phyloP scores from a whole-genome alignment of 2,797 vertebrate genomes.

The Siniperca obscura region DNA sequence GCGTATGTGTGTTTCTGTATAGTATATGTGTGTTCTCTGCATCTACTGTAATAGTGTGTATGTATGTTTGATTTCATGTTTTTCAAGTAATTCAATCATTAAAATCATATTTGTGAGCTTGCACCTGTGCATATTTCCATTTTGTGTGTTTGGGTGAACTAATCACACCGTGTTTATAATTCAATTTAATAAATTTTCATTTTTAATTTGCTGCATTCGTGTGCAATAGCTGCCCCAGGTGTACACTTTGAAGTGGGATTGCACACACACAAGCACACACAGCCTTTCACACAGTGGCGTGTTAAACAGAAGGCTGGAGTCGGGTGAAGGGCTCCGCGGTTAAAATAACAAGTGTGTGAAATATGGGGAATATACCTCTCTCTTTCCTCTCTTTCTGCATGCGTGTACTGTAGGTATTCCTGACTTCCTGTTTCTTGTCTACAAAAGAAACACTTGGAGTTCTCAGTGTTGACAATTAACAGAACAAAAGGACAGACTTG shows the following conservation, averaged over 20 bases:
- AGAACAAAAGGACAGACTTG: conserved; percentile 4
- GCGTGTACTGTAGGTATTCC: conserved; percentile 28
- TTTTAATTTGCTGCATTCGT: conserved; percentile 71
- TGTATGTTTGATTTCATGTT: conserved; percentile 28
- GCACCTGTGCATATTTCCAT: conserved; percentile 64
- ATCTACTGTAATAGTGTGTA: not conserved
- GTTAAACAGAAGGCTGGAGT: conserved; percentile 46
- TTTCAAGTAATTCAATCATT: conserved; percentile 49
- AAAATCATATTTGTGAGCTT: conserved; percentile 51
- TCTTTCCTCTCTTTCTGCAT: conserved; percentile 7
- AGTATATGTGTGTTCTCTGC: not conserved
- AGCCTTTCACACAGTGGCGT: conserved; percentile 31
- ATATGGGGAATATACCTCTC: conserved; percentile 17
- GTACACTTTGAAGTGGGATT: conserved; percentile 69
- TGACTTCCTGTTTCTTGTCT: conserved; percentile 40
- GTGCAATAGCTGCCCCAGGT: conserved; percentile 65
- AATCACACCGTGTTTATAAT: conserved; percentile 61
- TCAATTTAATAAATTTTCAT: conserved; percentile 64
- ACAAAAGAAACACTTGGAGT: conserved; percentile 17
- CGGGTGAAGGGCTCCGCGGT: conserved; percentile 32
- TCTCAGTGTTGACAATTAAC: conserved; percentile 10
- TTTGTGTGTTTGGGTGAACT: conserved; percentile 41
- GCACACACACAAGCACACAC: conserved; percentile 24
- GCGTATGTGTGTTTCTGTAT: not conserved
- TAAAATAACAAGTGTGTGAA: conserved; percentile 56